Evolutionary conservation across 2,113 vertebrate species (phyloP).

Genomic region (Shinisaurus crocodilurus): DNA sequence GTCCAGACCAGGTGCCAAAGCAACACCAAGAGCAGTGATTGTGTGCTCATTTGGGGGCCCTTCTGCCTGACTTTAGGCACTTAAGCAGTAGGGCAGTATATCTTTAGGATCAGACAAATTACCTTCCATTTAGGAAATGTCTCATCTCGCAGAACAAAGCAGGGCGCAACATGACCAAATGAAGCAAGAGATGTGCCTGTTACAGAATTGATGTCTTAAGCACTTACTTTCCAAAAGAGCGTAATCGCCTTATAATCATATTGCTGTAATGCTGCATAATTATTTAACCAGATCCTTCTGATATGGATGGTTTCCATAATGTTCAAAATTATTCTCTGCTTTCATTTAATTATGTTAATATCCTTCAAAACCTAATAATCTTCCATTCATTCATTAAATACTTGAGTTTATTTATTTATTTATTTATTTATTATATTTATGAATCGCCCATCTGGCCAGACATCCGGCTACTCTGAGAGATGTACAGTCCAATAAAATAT

Average conservation of each 20-base stretch:
- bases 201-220: slow-evolving; percentile 49
- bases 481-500: too few species aligned
- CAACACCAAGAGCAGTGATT: neutral
- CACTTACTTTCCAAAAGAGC: slow-evolving; percentile 6
- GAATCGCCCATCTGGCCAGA: too few species aligned
- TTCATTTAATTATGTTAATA: slow-evolving; percentile 38
- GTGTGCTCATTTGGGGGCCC: too few species aligned
- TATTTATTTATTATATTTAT: too few species aligned
- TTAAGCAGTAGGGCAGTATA: neutral
- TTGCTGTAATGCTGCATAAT: slow-evolving; percentile 17
- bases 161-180: slow-evolving; percentile 27
- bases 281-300: slow-evolving; percentile 25
- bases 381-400: slow-evolving; percentile 23
- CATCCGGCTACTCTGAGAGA: too few species aligned
- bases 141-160: neutral
- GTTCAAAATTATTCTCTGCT: slow-evolving; percentile 33
- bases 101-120: neutral
- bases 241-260: slow-evolving; percentile 10
- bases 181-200: slow-evolving; percentile 50
- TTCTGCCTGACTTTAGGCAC: neutral
- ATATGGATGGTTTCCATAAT: slow-evolving; percentile 17
- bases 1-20: neutral
- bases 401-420: too few species aligned
- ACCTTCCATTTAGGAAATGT: neutral
- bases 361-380: neutral